phyloP scores from a whole-genome alignment of 1,140 invertebrate species.

The Lysiphlebus fabarum region DNA sequence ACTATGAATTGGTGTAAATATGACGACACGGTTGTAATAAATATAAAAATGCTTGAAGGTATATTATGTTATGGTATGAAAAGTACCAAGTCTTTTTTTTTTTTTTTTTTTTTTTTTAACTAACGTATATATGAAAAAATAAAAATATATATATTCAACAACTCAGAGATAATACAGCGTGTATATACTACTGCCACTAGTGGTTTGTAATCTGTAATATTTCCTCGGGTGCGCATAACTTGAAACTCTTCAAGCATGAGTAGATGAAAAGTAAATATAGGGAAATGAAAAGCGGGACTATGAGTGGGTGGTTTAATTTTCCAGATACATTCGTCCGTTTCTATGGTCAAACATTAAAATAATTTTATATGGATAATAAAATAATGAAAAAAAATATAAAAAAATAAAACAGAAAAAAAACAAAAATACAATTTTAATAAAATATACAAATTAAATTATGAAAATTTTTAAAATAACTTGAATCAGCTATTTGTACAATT shows the following conservation, averaged over 20 bases:
- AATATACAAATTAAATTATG: no score
- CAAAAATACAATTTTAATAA: no score
- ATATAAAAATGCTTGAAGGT: neutral
- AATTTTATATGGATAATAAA: no score
- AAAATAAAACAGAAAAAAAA: no score
- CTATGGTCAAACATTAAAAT: no score
- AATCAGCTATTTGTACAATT: no score
- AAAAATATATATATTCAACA: no score
- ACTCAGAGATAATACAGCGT: conserved; percentile 2
- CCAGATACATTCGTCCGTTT: neutral
- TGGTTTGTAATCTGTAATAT: conserved; percentile 16
- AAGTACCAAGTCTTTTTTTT: conserved; percentile 2
- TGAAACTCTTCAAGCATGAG: conserved; percentile 12
- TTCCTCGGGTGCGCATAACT: conserved; percentile 17
- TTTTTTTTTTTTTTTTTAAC: neutral
- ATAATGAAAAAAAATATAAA: no score
- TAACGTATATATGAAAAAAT: neutral
- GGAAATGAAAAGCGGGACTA: conserved; percentile 8
- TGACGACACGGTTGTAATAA: conserved; percentile 1
- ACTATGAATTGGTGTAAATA: neutral
- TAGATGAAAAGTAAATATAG: conserved; percentile 9
- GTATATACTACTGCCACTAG: conserved; percentile 6
- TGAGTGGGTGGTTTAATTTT: conserved; percentile 11
- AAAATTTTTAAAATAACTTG: no score
- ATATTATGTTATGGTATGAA: neutral